These are phyloP conservation scores for Drosophila parabipectinata DNA, from an alignment of 1,140 invertebrate genomes.

Conservation along the genomic window DNA sequence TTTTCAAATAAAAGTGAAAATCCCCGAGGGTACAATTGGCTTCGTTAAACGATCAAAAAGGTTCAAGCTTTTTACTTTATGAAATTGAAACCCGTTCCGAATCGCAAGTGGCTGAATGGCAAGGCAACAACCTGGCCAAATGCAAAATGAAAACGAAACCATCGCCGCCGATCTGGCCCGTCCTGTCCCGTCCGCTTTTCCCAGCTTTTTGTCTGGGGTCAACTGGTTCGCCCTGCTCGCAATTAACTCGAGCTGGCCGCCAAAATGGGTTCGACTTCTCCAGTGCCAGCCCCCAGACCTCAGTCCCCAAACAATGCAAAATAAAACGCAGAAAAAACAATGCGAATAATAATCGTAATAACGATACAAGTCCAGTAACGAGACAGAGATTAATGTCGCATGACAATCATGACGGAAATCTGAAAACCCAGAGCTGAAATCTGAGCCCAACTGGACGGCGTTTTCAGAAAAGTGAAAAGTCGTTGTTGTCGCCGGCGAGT, in stretches of 20 bases:
- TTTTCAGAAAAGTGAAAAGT: slow-evolving; percentile 50
- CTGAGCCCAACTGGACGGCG: slow-evolving; percentile 26
- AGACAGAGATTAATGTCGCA: slow-evolving; percentile 64
- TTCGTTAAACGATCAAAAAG: slow-evolving; percentile 29
- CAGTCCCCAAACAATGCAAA: not conserved
- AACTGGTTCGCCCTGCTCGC: slow-evolving; percentile 43
- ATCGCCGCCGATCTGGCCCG: not conserved
- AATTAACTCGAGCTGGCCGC: slow-evolving; percentile 18
- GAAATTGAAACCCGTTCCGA: slow-evolving; percentile 41
- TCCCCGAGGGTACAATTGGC: not conserved
- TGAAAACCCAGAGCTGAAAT: slow-evolving; percentile 27
- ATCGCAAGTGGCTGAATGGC: slow-evolving; percentile 15
- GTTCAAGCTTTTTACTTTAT: slow-evolving; percentile 12
- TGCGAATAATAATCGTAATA: slow-evolving; percentile 61
- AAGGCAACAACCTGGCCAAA: slow-evolving; percentile 26
- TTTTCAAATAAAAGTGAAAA: not conserved
- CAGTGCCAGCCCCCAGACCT: not conserved
- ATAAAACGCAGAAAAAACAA: slow-evolving; percentile 18
- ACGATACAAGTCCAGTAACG: slow-evolving; percentile 54
- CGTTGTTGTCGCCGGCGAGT: slow-evolving; percentile 20
- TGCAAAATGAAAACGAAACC: slow-evolving; percentile 57
- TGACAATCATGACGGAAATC: slow-evolving; percentile 67
- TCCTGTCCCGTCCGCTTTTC: slow-evolving; percentile 16
- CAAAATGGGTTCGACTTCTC: slow-evolving; percentile 17
- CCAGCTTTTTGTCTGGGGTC: slow-evolving; percentile 31